A percentile compares a stretch with the other conserved stretches of the same genome.
Evolutionary conservation across 2,888 invertebrate genomes (phyloP).

Genomic region (Trichopria drosophilae): DNA sequence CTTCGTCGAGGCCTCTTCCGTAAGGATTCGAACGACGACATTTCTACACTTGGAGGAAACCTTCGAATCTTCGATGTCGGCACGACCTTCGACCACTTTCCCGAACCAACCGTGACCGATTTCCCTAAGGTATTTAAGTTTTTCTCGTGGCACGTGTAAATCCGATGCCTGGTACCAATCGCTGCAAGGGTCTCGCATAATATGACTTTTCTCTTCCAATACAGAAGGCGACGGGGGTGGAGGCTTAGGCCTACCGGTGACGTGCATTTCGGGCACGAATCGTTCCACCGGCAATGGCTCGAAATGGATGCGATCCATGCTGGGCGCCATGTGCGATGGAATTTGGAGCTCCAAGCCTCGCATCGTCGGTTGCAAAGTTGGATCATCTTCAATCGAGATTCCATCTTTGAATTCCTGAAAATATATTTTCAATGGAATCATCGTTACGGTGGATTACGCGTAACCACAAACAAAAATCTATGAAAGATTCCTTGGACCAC

Average conservation of each 20-base stretch:
- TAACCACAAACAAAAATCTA: too few species aligned
- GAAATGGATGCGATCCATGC: constrained; percentile 48
- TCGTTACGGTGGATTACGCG: constrained; percentile 20
- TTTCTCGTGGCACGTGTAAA: constrained; percentile 67
- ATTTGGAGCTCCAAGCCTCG: constrained; percentile 52
- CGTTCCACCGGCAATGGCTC: constrained; percentile 51
- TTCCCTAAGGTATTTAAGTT: constrained; percentile 79
- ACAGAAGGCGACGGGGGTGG: constrained; percentile 45
- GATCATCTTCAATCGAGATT: constrained; percentile 45
- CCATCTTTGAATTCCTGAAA: constrained; percentile 56
- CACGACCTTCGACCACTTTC: constrained; percentile 80
- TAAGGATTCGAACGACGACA: constrained; percentile 71
- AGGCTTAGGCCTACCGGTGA: constrained; percentile 42
- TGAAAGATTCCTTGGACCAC: too few species aligned
- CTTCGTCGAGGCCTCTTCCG: constrained; percentile 74
- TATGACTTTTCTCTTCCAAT: constrained; percentile 42
- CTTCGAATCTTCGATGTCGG: constrained; percentile 51
- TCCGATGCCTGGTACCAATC: constrained; percentile 52
- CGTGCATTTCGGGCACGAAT: constrained; percentile 39
- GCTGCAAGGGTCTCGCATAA: constrained; percentile 42
- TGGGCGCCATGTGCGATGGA: constrained; percentile 39
- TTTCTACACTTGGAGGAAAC: constrained; percentile 40
- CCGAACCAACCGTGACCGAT: constrained; percentile 87
- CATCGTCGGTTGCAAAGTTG: constrained; percentile 43
- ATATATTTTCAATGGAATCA: constrained; percentile 29